Percentiles rank a stretch among this genome's conserved stretches.
Evolutionary conservation across 2,888 invertebrate species (phyloP).

Genomic region (Dinocampus coccinellae): DNA sequence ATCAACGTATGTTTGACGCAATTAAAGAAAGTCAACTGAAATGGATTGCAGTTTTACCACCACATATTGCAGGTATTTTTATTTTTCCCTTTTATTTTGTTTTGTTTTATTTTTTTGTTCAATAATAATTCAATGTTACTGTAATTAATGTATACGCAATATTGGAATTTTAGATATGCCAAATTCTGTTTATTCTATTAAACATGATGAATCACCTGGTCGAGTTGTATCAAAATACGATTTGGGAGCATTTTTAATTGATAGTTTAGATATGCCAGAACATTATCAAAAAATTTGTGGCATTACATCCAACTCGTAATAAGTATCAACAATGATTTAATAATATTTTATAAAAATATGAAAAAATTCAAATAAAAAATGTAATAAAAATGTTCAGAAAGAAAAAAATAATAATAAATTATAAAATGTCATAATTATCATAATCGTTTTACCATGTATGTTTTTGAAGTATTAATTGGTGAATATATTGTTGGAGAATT

Average conservation of each 20-base stretch:
- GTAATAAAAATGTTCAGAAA: background rate
- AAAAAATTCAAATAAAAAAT: background rate
- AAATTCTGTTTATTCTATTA: slow-evolving; percentile 74
- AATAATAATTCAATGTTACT: background rate
- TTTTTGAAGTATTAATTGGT: slow-evolving; percentile 57
- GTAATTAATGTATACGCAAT: background rate
- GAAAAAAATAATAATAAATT: slow-evolving; percentile 1
- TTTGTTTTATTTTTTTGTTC: no score
- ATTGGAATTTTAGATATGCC: slow-evolving; percentile 75
- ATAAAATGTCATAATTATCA: no score
- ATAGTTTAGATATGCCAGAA: slow-evolving; percentile 78
- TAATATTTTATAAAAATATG: background rate
- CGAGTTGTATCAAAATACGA: slow-evolving; percentile 82
- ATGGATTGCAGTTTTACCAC: slow-evolving; percentile 84
- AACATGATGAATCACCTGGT: slow-evolving; percentile 77
- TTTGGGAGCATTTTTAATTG: slow-evolving; percentile 82
- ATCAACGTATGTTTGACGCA: slow-evolving; percentile 80
- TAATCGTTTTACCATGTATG: slow-evolving; percentile 65
- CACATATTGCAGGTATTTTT: slow-evolving; percentile 80
- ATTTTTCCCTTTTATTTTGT: no score
- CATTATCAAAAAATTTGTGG: slow-evolving; percentile 78
- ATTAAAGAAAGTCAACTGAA: slow-evolving; percentile 78
- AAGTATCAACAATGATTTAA: slow-evolving; percentile 18
- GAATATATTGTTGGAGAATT: slow-evolving; percentile 18
- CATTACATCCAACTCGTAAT: slow-evolving; percentile 70